Evolutionary conservation across 2,888 invertebrate genomes (phyloP).

Genomic region (Lasioglossum zephyrum): DNA sequence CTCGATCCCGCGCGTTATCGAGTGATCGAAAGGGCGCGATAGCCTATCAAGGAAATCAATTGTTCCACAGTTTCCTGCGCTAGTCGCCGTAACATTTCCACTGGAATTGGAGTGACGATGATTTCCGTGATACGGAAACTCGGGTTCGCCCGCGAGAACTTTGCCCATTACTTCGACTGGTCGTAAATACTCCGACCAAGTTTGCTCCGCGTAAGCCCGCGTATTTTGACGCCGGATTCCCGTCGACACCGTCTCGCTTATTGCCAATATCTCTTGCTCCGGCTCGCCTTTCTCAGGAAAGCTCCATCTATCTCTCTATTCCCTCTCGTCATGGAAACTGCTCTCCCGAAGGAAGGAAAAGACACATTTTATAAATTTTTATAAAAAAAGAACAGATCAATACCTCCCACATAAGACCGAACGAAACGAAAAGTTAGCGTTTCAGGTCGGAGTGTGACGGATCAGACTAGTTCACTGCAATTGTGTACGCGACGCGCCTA

Average conservation of each 20-base stretch:
- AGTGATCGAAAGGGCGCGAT: background rate
- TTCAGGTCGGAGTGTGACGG: too few species aligned
- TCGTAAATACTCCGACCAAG: background rate
- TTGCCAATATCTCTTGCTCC: conserved; percentile 4
- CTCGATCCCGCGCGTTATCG: background rate
- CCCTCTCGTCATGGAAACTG: background rate
- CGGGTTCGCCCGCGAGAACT: background rate
- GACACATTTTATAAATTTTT: too few species aligned
- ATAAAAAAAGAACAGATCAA: too few species aligned
- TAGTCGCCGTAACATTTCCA: background rate
- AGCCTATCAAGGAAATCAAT: background rate
- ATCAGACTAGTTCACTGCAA: too few species aligned
- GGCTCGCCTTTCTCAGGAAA: background rate
- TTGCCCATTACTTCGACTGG: background rate
- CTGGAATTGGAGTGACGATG: conserved; percentile 7
- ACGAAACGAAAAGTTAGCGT: too few species aligned
- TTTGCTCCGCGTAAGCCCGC: background rate
- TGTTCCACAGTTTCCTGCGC: background rate
- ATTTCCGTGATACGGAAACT: conserved; percentile 9
- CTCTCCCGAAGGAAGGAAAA: background rate
- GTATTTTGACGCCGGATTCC: conserved; percentile 20
- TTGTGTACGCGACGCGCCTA: too few species aligned
- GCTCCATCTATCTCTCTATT: background rate
- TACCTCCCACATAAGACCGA: too few species aligned
- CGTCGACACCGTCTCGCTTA: conserved; percentile 16